phyloP scores from a whole-genome alignment of 2,113 vertebrate genomes.

The Pseudopodoces humilis region DNA sequence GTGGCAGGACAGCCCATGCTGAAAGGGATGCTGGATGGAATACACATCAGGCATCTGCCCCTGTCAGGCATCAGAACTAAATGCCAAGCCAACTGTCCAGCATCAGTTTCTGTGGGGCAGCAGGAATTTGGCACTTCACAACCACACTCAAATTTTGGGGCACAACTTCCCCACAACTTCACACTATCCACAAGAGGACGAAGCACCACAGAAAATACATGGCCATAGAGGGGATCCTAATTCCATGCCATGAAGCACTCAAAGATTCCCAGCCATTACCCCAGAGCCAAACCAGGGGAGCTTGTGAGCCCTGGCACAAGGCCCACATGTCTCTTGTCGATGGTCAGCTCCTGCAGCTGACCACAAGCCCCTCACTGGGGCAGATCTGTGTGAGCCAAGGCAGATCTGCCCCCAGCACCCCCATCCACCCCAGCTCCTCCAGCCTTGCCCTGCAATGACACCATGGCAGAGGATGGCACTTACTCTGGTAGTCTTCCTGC shows the following conservation, averaged over 20 bases:
- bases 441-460: background rate
- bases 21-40: background rate
- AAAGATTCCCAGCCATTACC: background rate
- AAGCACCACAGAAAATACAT: background rate
- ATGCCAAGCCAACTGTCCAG: background rate
- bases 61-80: background rate
- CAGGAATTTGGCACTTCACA: background rate
- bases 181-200: background rate
- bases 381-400: background rate
- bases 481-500: constrained; percentile 91
- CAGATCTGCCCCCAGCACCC: background rate
- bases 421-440: background rate
- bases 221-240: background rate
- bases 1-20: background rate
- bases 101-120: background rate
- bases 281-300: background rate
- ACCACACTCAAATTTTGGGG: background rate
- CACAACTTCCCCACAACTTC: background rate
- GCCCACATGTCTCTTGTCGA: rapidly evolving
- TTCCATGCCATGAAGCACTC: background rate
- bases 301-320: background rate
- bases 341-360: background rate
- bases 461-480: constrained; percentile 28
- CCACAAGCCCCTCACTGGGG: background rate
- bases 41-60: background rate